Percentiles rank a stretch among this genome's conserved stretches.
These are phyloP conservation scores for Puffinus mauretanicus DNA, from an alignment of 2,113 vertebrate species.

Conservation along the genomic window DNA sequence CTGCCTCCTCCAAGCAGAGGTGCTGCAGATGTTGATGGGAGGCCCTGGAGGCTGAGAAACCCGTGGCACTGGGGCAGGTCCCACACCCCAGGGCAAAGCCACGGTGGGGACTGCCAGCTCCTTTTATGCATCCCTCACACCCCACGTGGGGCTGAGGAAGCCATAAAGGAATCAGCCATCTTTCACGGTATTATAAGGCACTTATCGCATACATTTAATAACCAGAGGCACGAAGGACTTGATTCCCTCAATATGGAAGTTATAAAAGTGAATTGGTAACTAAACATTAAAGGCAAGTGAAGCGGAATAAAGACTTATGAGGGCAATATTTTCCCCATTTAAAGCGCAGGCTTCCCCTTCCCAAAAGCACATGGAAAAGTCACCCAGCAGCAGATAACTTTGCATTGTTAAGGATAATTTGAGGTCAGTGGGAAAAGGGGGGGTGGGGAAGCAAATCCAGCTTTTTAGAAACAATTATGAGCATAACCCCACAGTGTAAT, in stretches of 20 bases:
- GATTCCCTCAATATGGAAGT: constrained; percentile 69
- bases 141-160: not conserved
- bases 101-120: accelerated
- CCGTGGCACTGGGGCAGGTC: not conserved
- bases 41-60: not conserved
- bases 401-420: constrained; percentile 45
- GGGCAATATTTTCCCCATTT: constrained; percentile 33
- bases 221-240: constrained; percentile 46
- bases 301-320: constrained; percentile 42
- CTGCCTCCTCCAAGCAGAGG: not conserved
- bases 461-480: constrained; percentile 48
- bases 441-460: not conserved
- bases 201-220: constrained; percentile 69
- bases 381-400: not conserved
- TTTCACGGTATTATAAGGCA: constrained; percentile 62
- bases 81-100: not conserved
- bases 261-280: constrained; percentile 60
- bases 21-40: not conserved
- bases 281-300: constrained; percentile 51
- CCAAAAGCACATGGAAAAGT: not conserved
- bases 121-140: not conserved
- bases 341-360: not conserved
- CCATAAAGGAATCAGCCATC: constrained; percentile 39
- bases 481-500: constrained; percentile 40
- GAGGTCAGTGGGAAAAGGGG: constrained; percentile 9